phyloP scores from a whole-genome alignment of 2,888 invertebrate genomes.

The Drosophila paracracens region DNA sequence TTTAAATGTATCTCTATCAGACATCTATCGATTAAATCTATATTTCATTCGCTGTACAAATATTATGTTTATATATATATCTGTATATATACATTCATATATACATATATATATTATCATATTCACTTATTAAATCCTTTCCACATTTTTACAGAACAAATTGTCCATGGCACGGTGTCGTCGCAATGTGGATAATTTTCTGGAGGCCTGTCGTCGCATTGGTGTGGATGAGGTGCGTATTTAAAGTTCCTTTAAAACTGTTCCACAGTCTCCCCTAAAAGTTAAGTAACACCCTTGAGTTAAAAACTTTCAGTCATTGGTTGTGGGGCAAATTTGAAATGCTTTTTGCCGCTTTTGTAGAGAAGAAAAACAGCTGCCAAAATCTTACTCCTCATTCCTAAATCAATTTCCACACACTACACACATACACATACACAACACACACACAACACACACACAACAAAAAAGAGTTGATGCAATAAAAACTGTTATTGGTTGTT shows the following conservation, averaged over 20 bases:
- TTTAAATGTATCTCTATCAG: neutral
- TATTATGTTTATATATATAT: neutral
- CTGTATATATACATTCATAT: neutral
- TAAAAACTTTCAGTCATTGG: slow-evolving; percentile 23
- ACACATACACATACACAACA: slow-evolving; percentile 20
- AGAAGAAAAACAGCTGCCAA: slow-evolving; percentile 34
- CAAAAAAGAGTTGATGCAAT: slow-evolving; percentile 70
- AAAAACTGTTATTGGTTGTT: slow-evolving; percentile 86
- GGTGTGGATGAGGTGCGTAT: slow-evolving; percentile 96
- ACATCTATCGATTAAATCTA: neutral
- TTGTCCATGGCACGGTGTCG: slow-evolving; percentile 97
- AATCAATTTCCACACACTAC: slow-evolving; percentile 15
- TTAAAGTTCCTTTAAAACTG: slow-evolving; percentile 38
- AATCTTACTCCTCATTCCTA: slow-evolving; percentile 2
- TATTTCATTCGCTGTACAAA: neutral
- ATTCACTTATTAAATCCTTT: neutral
- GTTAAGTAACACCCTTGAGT: slow-evolving; percentile 16
- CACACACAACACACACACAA: slow-evolving; percentile 29
- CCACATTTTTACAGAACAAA: slow-evolving; percentile 91
- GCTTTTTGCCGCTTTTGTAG: slow-evolving; percentile 39
- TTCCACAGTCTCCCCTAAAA: slow-evolving; percentile 24
- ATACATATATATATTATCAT: neutral
- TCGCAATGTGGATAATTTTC: slow-evolving; percentile 97
- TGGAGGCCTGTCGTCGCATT: slow-evolving; percentile 96
- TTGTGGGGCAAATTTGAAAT: slow-evolving; percentile 35